Evolutionary conservation across 1,140 invertebrate species (phyloP), one percentile per base, ranked within the genome.

Genomic region (Lutraria rhynchaena): DNA sequence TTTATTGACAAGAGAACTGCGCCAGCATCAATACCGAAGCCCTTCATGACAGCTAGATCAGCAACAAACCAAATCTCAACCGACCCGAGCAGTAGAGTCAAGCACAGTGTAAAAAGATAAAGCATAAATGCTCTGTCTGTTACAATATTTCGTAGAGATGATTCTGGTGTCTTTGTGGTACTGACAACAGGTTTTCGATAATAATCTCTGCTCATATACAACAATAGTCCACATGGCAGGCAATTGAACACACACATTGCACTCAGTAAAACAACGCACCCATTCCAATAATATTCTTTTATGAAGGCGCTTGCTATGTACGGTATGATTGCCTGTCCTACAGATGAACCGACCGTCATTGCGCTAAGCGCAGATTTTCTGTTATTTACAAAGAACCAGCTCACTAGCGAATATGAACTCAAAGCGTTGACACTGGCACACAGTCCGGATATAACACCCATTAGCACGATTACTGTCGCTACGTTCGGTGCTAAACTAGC

Each of bases 31-130:
- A 22, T 7, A 17, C 44, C 35, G 27, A 61, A 75, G 4, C 73
- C 73, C 41, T 61, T 75, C 13, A 75, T n/a, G n/a, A 75, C 58
- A 51, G 41, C 46, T 9, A 75, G 13, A 29, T 75, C 73, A 4
- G 63, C 58, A 29, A n/a, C n/a, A 31, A 75, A 75, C 73, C 73
- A 75, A 49, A 11, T 35, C 49, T 75, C 73, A 3, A 75, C 73
- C 15, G 73, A 58, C 17, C 58, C 58, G 5, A 61, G 3, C 15
- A 1, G 0, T 9, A n/a, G 1, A 75, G 31, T 49, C 1, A 61
- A n/a, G 33, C 46, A 37, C 0, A 0, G 0, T n/a, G 53, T 7
- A 3, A 27, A 13, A 5, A 74, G 27, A 41, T 19, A 74, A 24
- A 74, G 11, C 24, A 44, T 22, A 44, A 74, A 74, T 3, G 71